phyloP scores from a whole-genome alignment of 2,797 vertebrate genomes.

The Alouatta caraya region DNA sequence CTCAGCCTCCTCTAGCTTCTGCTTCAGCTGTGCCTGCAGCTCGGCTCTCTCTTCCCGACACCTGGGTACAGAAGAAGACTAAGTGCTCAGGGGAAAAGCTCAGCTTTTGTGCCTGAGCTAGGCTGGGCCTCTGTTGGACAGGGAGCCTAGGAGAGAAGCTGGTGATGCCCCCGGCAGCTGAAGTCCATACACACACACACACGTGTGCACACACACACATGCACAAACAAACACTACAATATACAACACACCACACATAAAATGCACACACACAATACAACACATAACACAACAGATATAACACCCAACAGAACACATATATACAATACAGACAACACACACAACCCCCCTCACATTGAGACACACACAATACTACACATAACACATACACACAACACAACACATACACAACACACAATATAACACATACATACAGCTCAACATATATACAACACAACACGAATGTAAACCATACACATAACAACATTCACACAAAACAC shows the following conservation, averaged over 20 bases:
- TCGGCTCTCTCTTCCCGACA: conserved; percentile 55
- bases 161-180: background rate
- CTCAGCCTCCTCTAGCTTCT: conserved; percentile 48
- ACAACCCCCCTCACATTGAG: background rate
- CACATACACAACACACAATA: background rate
- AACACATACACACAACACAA: background rate
- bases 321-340: background rate
- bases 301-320: background rate
- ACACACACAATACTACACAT: background rate
- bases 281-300: background rate
- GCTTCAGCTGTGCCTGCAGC: conserved; percentile 58
- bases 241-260: background rate
- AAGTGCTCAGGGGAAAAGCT: background rate
- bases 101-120: background rate
- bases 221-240: background rate
- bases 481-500: background rate
- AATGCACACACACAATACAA: background rate
- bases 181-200: background rate
- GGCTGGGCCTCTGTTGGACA: background rate
- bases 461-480: background rate
- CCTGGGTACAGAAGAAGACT: conserved; percentile 49
- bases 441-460: background rate
- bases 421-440: background rate
- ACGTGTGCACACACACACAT: background rate
- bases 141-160: background rate